phyloP scores from a whole-genome alignment of 1,140 invertebrate genomes.

The Drosophila varians region DNA sequence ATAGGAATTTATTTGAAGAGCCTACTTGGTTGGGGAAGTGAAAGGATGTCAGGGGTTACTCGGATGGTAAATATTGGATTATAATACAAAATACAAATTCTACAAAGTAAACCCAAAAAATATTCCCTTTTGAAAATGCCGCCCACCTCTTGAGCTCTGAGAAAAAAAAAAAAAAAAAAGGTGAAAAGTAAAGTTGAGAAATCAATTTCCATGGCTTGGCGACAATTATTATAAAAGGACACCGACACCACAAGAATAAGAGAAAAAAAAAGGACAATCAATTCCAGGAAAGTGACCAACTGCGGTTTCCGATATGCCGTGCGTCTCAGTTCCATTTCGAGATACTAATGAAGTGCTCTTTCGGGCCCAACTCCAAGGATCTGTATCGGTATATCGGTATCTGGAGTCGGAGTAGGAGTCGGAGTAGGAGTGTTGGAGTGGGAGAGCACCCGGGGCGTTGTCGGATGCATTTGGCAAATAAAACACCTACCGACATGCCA shows the following conservation, averaged over 20 bases:
- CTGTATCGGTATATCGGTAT: conserved; percentile 15
- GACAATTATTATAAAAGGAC: conserved; percentile 39
- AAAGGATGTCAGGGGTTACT: no score
- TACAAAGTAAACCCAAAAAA: neutral
- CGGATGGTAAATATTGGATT: no score
- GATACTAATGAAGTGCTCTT: conserved; percentile 70
- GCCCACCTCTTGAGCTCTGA: neutral
- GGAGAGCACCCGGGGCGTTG: conserved; percentile 19
- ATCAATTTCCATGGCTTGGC: conserved; percentile 25
- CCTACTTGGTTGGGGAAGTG: no score
- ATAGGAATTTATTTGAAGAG: no score
- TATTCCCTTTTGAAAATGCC: conserved; percentile 2
- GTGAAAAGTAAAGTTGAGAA: conserved; percentile 23
- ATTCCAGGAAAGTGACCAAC: conserved; percentile 74
- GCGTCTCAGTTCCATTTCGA: neutral
- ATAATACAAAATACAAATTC: neutral
- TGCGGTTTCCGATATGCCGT: conserved; percentile 63
- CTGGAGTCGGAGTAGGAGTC: neutral
- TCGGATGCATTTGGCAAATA: conserved; percentile 54
- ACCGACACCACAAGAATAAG: conserved; percentile 23
- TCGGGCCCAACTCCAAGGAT: conserved; percentile 2
- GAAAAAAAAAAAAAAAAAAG: no score
- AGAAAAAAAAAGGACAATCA: neutral
- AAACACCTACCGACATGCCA: conserved; percentile 48
- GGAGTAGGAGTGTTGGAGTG: no score